Base-by-base conservation (phyloP, 1,140 invertebrate species). In the Drosophila nebulosa region DNA sequence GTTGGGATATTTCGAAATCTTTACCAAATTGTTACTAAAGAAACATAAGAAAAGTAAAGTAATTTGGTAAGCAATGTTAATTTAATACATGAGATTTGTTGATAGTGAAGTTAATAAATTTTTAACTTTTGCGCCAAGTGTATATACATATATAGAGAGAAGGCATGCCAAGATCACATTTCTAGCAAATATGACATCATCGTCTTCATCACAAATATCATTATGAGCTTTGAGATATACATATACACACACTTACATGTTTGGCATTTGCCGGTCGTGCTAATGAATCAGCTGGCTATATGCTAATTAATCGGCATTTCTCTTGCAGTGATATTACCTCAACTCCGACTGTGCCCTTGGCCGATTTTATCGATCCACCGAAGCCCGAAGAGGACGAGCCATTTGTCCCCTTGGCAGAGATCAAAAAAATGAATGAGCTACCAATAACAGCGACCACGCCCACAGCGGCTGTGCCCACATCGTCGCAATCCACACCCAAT, bases 281-380 rank as follows among this genome's bases (percentile, higher is more conserved):
- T 79, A 78, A 76, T 88, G 75, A 83, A 69, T 88, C 75, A 83
- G 78, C 68, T 74, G 64, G 10, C 27, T 55, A 27, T 39, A 36
- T 42, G 36, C 57, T 26, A 60, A 36, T 24, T 42, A 24, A 56
- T 72, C 35, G 26, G 12, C 4, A 12, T 35, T 26, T 55, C 18
- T 26, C 46, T 42, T 63, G 3, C 27, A 86, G 81, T 62, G 78
- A 83, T 76, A 81, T 53, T 58, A 67, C 14, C 14, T 9, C 66
- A 18, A 16, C 39, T 46, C 39, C 3, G 2, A 55, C 57, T 27
- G 78, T 72, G 60, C 83, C 83, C 27, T 61, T 88, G 68, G 83
- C 83, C 3, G 72, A 83, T 4, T 88, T 81, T 27, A 36, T 65
- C 18, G 69, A 58, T 46, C 78, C 83, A 24, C 83, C 83, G 7